These are phyloP conservation scores for Falco columbarius DNA, from an alignment of 2,797 vertebrate species.

Conservation along the genomic window DNA sequence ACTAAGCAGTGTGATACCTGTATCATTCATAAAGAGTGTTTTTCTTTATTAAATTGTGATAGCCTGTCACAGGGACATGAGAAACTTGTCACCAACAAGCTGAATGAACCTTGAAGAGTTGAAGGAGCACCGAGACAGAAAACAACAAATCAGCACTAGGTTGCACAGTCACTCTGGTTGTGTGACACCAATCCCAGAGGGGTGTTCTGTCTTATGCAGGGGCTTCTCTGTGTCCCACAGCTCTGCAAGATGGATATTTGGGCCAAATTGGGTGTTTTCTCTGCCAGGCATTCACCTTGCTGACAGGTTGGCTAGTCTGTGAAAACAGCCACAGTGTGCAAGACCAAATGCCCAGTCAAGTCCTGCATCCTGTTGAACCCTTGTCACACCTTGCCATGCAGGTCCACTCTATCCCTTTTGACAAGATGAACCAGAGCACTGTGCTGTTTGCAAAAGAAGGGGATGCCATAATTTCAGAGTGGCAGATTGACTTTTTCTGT, in stretches of 20 bases:
- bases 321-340: background rate
- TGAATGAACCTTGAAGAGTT: background rate
- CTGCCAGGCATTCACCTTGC: background rate
- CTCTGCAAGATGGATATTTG: background rate
- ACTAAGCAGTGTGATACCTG: background rate
- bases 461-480: background rate
- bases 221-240: background rate
- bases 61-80: background rate
- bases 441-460: background rate
- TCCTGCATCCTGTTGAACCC: background rate
- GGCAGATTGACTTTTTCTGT: background rate
- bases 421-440: background rate
- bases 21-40: background rate
- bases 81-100: background rate
- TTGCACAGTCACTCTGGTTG: accelerated
- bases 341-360: background rate
- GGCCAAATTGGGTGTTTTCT: background rate
- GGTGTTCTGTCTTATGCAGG: background rate
- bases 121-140: background rate
- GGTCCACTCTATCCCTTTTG: background rate
- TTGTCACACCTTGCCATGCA: background rate
- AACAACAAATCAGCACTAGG: background rate
- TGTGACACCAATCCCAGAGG: no score
- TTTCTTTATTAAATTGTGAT: background rate
- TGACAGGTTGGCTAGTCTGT: background rate